Conservation (phyloP, 2,113 vertebrate genomes). For the Orcinus orca region DNA sequence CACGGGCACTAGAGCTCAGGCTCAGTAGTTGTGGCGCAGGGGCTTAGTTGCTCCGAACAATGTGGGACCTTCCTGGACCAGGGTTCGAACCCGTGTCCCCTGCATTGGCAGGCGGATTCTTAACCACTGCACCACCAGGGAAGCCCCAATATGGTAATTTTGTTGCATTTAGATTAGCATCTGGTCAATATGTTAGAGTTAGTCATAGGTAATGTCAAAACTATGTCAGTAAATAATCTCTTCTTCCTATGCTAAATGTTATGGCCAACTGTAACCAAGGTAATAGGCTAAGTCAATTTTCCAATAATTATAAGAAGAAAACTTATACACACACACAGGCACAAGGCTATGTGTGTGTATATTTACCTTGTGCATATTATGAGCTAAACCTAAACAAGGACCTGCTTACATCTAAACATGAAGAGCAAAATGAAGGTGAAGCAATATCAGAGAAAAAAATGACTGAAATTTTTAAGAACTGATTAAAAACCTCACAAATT, state of each 20-base stretch:
- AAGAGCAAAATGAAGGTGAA: background rate
- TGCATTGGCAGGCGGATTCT: no score
- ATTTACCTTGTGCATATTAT: background rate
- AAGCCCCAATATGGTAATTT: background rate
- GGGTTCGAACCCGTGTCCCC: no score
- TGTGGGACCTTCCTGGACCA: no score
- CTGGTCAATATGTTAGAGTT: background rate
- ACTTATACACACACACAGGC: background rate
- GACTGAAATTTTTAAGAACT: background rate
- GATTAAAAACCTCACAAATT: background rate
- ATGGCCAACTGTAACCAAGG: background rate
- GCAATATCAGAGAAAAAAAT: background rate
- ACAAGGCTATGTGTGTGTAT: background rate
- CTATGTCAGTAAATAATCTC: background rate
- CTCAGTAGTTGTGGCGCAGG: no score
- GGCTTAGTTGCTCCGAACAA: no score
- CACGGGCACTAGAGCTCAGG: no score
- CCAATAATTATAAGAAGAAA: background rate
- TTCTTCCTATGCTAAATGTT: background rate
- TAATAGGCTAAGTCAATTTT: background rate
- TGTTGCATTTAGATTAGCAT: slow-evolving; percentile 7
- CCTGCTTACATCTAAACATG: background rate
- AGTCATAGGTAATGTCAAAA: background rate
- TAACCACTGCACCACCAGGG: no score
- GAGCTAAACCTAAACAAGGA: background rate